These are phyloP conservation scores for Lepidochitona cinerea DNA, from an alignment of 2,888 invertebrate species.

Conservation along the genomic window DNA sequence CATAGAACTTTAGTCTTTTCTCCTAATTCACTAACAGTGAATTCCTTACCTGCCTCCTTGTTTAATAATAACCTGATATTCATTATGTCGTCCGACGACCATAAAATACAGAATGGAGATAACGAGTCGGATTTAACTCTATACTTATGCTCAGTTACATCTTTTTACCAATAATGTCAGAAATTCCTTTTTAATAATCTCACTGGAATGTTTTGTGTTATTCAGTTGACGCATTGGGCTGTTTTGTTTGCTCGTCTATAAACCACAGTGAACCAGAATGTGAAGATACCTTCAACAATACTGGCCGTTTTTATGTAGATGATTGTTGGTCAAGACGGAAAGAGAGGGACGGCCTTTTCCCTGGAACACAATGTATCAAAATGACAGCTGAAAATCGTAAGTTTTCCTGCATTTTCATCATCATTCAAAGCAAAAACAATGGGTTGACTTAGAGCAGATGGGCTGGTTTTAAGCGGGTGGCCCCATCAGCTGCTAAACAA, in stretches of 20 bases:
- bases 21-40: too few species aligned
- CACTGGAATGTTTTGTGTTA: not conserved
- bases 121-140: too few species aligned
- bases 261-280: constrained; percentile 88
- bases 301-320: constrained; percentile 67
- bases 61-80: not conserved
- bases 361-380: constrained; percentile 97
- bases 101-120: not conserved
- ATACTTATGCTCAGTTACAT: too few species aligned
- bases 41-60: not conserved
- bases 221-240: constrained; percentile 78
- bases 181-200: too few species aligned
- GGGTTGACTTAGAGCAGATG: too few species aligned
- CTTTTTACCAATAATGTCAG: too few species aligned
- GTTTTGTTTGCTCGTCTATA: constrained; percentile 96
- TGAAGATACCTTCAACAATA: constrained; percentile 84
- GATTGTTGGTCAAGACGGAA: constrained; percentile 94
- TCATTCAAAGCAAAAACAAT: too few species aligned
- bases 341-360: constrained; percentile 92
- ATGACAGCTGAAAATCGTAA: constrained; percentile 91
- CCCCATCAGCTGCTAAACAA: too few species aligned
- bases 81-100: not conserved
- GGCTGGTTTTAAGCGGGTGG: too few species aligned
- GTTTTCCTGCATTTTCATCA: too few species aligned
- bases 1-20: too few species aligned